Evolutionary conservation across 1,140 invertebrate species (phyloP).

Genomic region (Drosophila parabipectinata): DNA sequence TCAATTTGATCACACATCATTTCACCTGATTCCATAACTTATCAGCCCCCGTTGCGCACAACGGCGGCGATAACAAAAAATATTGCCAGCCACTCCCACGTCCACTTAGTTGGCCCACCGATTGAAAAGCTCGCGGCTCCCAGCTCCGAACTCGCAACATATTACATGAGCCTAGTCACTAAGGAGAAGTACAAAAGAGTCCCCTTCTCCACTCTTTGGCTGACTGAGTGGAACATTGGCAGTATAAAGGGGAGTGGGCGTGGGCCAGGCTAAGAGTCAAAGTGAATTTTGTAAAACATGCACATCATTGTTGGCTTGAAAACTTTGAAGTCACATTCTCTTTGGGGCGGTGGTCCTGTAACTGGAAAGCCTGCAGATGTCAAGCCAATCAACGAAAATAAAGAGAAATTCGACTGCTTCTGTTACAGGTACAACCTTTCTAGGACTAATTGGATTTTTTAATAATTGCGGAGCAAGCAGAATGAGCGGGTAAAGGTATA

Average conservation of each 20-base stretch:
- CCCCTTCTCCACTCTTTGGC: too few species aligned
- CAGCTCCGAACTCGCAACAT: neutral
- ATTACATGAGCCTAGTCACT: constrained; percentile 59
- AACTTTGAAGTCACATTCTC: constrained; percentile 64
- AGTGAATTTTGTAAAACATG: constrained; percentile 76
- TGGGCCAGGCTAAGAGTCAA: constrained; percentile 46
- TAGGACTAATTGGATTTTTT: constrained; percentile 29
- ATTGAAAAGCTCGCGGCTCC: constrained; percentile 20
- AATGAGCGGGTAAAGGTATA: constrained; percentile 4
- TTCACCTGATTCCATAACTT: constrained; percentile 72
- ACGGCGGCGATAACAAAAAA: constrained; percentile 38
- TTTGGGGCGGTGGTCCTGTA: constrained; percentile 24
- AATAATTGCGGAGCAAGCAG: constrained; percentile 2
- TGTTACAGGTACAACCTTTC: constrained; percentile 16
- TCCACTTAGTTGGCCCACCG: constrained; percentile 29
- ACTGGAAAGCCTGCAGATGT: constrained; percentile 2
- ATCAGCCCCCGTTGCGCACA: constrained; percentile 51
- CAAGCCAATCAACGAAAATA: constrained; percentile 16
- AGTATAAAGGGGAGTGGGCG: constrained; percentile 2
- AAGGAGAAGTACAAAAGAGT: constrained; percentile 39
- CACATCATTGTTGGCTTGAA: constrained; percentile 78
- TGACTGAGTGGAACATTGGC: constrained; percentile 41
- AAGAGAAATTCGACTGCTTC: constrained; percentile 29
- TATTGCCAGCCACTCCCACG: constrained; percentile 25
- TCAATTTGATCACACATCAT: constrained; percentile 62